These are phyloP conservation scores for Vollenhovia emeryi DNA, from an alignment of 1,140 invertebrate species.

Conservation along the genomic window DNA sequence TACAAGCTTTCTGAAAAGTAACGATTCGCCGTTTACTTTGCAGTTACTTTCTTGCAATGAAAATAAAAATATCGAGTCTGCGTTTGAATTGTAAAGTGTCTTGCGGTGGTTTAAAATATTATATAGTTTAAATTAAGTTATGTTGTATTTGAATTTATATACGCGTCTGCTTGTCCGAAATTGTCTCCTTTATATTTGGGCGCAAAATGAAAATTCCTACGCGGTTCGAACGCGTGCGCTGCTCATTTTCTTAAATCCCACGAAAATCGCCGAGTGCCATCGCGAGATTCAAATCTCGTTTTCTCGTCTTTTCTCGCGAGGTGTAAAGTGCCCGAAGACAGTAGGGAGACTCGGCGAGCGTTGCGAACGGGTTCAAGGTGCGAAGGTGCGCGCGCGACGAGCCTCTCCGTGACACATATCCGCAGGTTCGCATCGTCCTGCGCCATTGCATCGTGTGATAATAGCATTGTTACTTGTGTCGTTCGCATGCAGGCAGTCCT, in stretches of 20 bases:
- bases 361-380: constrained; percentile 68
- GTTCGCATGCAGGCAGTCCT: constrained; percentile 73
- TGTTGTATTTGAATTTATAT: background rate
- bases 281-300: constrained; percentile 1
- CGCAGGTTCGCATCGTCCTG: constrained; percentile 76
- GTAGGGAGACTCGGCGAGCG: background rate
- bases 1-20: no score
- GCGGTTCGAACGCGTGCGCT: background rate
- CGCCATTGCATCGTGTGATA: constrained; percentile 80
- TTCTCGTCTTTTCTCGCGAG: constrained; percentile 4
- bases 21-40: no score
- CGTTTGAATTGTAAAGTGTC: no score
- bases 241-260: background rate
- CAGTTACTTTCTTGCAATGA: no score
- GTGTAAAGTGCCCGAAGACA: background rate
- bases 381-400: constrained; percentile 49
- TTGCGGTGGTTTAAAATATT: no score
- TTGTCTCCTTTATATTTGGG: background rate
- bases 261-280: background rate
- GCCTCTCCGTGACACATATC: constrained; percentile 59
- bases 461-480: constrained; percentile 81
- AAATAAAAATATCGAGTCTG: no score
- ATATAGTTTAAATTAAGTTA: background rate
- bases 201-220: background rate
- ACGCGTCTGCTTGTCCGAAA: background rate